Evolutionary conservation across 2,888 invertebrate species (phyloP).

Genomic region (Amiota mariae): DNA sequence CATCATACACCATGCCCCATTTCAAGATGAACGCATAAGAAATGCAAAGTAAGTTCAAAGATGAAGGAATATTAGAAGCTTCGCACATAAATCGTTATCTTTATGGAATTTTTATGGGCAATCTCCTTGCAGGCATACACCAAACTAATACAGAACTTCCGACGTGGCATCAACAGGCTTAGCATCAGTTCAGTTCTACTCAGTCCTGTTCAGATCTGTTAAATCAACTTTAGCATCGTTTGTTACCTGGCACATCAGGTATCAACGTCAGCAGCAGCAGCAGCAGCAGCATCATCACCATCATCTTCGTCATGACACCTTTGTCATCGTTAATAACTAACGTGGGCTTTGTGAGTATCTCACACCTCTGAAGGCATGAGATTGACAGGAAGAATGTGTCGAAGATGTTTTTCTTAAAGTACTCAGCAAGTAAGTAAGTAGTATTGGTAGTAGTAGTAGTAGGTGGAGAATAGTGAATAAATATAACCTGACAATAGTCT

Average conservation of each 20-base stretch:
- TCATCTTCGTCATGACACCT: conserved; percentile 17
- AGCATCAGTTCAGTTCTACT: neutral
- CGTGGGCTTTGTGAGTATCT: neutral
- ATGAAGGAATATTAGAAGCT: neutral
- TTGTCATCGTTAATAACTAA: conserved; percentile 19
- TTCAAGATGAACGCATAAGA: neutral
- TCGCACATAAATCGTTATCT: conserved; percentile 68
- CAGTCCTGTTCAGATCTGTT: neutral
- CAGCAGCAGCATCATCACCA: conserved; percentile 9
- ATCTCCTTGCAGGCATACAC: conserved; percentile 67
- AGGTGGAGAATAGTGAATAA: neutral
- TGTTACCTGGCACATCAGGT: conserved; percentile 32
- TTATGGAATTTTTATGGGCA: conserved; percentile 71
- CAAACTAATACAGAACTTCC: conserved; percentile 67
- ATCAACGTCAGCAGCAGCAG: neutral
- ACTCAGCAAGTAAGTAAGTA: neutral
- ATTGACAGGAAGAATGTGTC: conserved; percentile 41
- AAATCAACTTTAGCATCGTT: conserved; percentile 39
- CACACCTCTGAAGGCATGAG: conserved; percentile 25
- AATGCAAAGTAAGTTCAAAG: conserved; percentile 9
- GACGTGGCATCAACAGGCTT: conserved; percentile 30
- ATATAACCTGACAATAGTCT: conserved; percentile 13
- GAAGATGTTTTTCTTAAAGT: conserved; percentile 47
- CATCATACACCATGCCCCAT: neutral
- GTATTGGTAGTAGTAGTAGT: neutral